Base-by-base conservation (phyloP, 2,888 invertebrate species). In the Andricus curvator region DNA sequence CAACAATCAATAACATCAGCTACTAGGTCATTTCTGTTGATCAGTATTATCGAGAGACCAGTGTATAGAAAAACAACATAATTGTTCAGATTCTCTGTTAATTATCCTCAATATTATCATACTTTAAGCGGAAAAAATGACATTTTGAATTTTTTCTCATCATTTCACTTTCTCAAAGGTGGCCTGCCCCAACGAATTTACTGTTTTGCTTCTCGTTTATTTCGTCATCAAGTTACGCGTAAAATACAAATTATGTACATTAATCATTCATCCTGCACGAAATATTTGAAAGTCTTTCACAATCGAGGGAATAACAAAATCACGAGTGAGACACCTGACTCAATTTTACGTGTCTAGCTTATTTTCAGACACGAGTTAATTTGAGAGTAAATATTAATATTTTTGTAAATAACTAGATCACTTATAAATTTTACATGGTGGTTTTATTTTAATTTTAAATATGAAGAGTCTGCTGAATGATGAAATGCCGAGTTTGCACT, bases 251-350 rank as follows among this genome's bases (percentile, higher is more conserved):
- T 56, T n/a, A 20, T 56, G 56, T 56, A 56, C 6, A n/a, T 56
- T n/a, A 56, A n/a, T 56, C 56, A n/a, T 56, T 56, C 56, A n/a
- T 56, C n/a, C n/a, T 48, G 48, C n/a, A 56, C n/a, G n/a, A 22
- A n/a, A 56, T 56, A n/a, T n/a, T 56, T 56, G 56, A 3, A 11
- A 56, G n/a, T 17, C n/a, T 56, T 56, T n/a, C 56, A n/a, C n/a
- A 56, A 56, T 11, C 0, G n/a, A n/a, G n/a, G n/a, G 56, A 56
- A 56, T 11, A 56, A 56, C n/a, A n/a, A 56, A 56, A 17, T 11
- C 11, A 56, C 11, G 17, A 20, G n/a, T n/a, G 15, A 56, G n/a
- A 56, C n/a, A n/a, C n/a, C n/a, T 56, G 56, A n/a, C 8, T 11
- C n/a, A 56, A 56, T 51, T 51, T 20, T 8, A 51, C 51, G 51